Evolutionary conservation across 2,113 vertebrate species (phyloP).

Genomic region (Calyptommatus sinebrachiatus): DNA sequence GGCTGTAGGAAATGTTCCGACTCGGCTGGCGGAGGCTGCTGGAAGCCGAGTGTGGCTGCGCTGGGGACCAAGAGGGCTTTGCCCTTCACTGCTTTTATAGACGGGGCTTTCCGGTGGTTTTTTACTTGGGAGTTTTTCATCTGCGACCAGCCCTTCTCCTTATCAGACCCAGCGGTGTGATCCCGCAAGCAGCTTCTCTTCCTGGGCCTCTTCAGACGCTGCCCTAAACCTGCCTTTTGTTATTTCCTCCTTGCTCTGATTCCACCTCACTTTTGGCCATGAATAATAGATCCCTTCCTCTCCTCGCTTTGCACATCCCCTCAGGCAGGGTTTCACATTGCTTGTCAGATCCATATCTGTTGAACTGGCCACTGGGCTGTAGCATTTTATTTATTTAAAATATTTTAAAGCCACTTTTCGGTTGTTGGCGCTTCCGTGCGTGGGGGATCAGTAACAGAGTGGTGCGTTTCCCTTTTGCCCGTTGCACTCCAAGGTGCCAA

Average conservation of each 20-base stretch:
- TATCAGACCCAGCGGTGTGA: too few species aligned
- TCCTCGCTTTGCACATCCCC: conserved; percentile 21
- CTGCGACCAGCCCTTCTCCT: background rate
- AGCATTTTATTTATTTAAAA: background rate
- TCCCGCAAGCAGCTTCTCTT: too few species aligned
- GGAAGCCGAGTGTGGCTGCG: background rate
- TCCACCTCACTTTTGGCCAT: conserved; percentile 12
- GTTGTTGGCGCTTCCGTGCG: too few species aligned
- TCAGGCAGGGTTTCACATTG: background rate
- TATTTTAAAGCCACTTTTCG: background rate
- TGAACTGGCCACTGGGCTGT: background rate
- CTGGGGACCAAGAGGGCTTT: background rate
- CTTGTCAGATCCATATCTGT: background rate
- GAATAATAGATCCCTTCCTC: conserved; percentile 25
- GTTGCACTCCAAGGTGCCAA: too few species aligned
- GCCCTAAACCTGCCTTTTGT: background rate
- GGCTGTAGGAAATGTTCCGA: background rate
- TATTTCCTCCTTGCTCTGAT: background rate
- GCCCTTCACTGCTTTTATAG: background rate
- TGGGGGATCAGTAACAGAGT: too few species aligned
- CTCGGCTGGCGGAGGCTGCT: background rate
- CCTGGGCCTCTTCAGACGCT: background rate
- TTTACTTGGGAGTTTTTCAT: background rate
- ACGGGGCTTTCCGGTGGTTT: background rate
- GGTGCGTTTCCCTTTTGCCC: too few species aligned